Evolutionary conservation across 2,797 vertebrate genomes (phyloP).

Genomic region (Oreortyx pictus): DNA sequence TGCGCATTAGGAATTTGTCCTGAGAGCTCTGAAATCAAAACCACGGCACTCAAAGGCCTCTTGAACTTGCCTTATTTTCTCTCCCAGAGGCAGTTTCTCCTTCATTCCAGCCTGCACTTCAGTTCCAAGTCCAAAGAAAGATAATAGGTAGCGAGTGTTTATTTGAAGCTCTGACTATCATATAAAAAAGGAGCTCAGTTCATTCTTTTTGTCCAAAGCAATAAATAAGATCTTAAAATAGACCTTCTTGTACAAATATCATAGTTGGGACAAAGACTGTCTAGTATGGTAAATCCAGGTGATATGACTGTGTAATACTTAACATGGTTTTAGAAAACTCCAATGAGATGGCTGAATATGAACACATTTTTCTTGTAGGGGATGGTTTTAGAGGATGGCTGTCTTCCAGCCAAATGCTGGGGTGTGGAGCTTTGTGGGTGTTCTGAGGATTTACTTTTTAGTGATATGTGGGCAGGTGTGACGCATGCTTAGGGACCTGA

Average conservation of each 20-base stretch:
- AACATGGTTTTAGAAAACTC: background rate
- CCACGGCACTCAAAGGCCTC: background rate
- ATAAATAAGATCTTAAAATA: background rate
- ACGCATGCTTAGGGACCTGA: background rate
- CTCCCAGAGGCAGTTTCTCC: fast-evolving
- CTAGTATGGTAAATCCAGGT: background rate
- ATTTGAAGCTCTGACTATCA: background rate
- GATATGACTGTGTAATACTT: background rate
- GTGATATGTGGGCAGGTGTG: background rate
- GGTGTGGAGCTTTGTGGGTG: background rate
- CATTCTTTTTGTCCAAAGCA: background rate
- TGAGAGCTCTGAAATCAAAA: background rate
- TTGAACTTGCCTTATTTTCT: background rate
- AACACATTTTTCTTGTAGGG: background rate
- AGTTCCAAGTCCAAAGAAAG: background rate
- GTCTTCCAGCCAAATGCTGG: background rate
- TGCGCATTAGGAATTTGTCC: background rate
- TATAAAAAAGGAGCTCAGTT: background rate
- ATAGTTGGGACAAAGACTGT: background rate
- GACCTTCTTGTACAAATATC: background rate
- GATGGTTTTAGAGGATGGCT: background rate
- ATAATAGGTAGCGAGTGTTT: background rate
- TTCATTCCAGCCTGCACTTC: background rate
- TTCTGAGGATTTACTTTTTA: background rate
- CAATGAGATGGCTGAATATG: background rate